Evolutionary conservation across 2,888 invertebrate genomes (phyloP), one percentile per base, ranked within the genome.

Genomic region (Lycophotia porphyrea): DNA sequence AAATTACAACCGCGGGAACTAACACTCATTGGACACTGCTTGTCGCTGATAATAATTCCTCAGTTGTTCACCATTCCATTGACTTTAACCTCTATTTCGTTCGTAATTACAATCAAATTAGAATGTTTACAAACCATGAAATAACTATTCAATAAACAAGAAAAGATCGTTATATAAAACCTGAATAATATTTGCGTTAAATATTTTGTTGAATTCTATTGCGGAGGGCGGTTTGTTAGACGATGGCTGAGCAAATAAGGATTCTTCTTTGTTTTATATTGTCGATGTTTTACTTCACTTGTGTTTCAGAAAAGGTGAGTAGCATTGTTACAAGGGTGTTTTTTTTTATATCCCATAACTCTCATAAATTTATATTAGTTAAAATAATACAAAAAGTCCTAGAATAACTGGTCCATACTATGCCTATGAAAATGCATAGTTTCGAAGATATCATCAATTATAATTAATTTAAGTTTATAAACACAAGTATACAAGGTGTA

Each of bases 221-320:
- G 7, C 13, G 49, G 58, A 1, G 58, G 24, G 13, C 21, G n/a
- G 67, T 55, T 15, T 15, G 5, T 11, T 55, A 0, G 5, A 67
- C 39, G 5, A 85, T 82, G 82, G 60, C 64, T 11, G 64, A 67
- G 2, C 47, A 67, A 31, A 58, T 68, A 5, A 36, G 21, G 0
- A n/a, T 82, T 4, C 24, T 69, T n/a, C 18, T 31, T 31, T 65
- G 58, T 36, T 52, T 79, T 47, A 15, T 80, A 24, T 39, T 82
- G 18, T 65, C 71, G 7, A 49, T 71, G 24, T 70, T 71, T 60
- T 85, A 34, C 42, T 63, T 71, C 49, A 64, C 7, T 42, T 76
- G 83, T 49, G 47, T 69, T 34, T 70, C 78, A 4, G 84, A 85
- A 61, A 84, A 85, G 86, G 84, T 85, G 24, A 73, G 84, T 75